phyloP scores from a whole-genome alignment of 2,888 invertebrate genomes.

The Trissonchulus latispiculum region DNA sequence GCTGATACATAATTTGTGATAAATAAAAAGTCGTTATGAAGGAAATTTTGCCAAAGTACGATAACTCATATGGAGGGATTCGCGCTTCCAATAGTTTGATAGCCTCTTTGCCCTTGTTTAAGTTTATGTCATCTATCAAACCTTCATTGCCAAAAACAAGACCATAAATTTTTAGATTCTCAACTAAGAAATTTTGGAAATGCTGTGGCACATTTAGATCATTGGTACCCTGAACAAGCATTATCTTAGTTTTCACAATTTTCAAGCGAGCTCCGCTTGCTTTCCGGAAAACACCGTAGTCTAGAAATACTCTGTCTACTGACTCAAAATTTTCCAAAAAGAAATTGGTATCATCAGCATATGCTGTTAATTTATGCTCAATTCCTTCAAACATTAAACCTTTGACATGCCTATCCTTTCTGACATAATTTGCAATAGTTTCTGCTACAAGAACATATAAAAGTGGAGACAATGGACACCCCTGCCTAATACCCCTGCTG shows the following conservation, averaged over 20 bases:
- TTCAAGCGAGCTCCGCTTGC: slow-evolving; percentile 7
- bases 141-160: not conserved
- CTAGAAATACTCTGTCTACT: not conserved
- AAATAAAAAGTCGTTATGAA: not conserved
- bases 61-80: not conserved
- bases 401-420: not conserved
- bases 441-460: slow-evolving; percentile 3
- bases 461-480: slow-evolving; percentile 11
- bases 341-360: too few relatives aligned
- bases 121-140: not conserved
- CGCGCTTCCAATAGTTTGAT: not conserved
- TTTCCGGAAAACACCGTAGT: not conserved
- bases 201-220: not conserved
- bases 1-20: not conserved
- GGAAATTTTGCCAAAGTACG: not conserved
- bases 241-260: not conserved
- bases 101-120: not conserved
- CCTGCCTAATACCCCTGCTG: slow-evolving; percentile 7
- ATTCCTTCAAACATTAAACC: not conserved
- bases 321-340: too few relatives aligned
- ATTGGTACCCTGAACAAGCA: not conserved
- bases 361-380: too few relatives aligned
- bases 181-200: slow-evolving; percentile 4
- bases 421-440: not conserved
- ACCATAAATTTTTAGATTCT: not conserved